Conservation (phyloP, 2,888 invertebrate genomes). For the Creontiades dilutus region DNA sequence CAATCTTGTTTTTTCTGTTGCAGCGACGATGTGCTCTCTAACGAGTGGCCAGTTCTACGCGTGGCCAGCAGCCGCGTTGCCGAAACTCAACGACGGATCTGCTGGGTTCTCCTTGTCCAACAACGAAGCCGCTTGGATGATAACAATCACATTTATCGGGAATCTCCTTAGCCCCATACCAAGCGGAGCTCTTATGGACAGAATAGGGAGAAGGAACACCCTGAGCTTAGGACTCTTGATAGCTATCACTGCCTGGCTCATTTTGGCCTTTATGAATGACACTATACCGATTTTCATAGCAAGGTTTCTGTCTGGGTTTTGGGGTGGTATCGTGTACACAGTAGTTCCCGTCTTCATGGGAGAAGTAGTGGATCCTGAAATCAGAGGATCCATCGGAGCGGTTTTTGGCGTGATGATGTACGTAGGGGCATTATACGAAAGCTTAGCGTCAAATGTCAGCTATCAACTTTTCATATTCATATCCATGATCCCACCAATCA, state of each 20-base stretch:
- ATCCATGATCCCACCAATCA: conserved; percentile 77
- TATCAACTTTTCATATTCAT: conserved; percentile 32
- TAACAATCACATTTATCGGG: conserved; percentile 75
- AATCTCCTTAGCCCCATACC: conserved; percentile 75
- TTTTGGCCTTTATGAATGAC: not conserved
- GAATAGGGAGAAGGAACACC: conserved; percentile 80
- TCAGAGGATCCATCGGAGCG: conserved; percentile 75
- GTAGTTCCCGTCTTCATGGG: conserved; percentile 76
- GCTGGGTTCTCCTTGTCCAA: conserved; percentile 72
- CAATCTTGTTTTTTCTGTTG: no score
- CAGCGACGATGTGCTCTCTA: conserved; percentile 68
- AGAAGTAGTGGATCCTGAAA: conserved; percentile 75
- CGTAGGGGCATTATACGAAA: conserved; percentile 74
- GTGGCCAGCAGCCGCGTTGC: conserved; percentile 75
- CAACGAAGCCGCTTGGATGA: conserved; percentile 74
- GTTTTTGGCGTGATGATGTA: conserved; percentile 75
- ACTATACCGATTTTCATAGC: conserved; percentile 60
- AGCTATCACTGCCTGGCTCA: not conserved
- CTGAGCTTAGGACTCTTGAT: conserved; percentile 78
- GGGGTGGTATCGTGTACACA: conserved; percentile 75
- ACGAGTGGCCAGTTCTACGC: conserved; percentile 72
- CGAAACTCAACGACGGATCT: conserved; percentile 69
- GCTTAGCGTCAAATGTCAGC: conserved; percentile 9
- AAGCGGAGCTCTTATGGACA: conserved; percentile 82
- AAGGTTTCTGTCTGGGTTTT: conserved; percentile 74